Conservation (phyloP, 37 sponge, comb jelly and placozoan species). For the Tethya wilhelma region DNA sequence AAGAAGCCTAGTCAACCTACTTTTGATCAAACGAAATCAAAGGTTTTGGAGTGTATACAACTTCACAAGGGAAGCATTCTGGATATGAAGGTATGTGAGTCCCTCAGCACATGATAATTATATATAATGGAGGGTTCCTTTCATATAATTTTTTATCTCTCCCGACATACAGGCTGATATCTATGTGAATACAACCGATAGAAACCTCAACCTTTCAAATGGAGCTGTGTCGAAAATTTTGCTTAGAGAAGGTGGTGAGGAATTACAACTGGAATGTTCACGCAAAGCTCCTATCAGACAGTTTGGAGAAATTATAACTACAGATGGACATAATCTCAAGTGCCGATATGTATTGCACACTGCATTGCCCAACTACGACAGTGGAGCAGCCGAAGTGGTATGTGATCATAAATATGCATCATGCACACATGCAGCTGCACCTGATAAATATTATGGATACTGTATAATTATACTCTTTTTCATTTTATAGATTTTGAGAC, state of each 20-base stretch:
- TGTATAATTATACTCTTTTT: too few species aligned
- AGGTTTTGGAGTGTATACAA: too few species aligned
- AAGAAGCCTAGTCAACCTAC: too few species aligned
- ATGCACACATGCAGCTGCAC: too few species aligned
- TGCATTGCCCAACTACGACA: slow-evolving; percentile 37
- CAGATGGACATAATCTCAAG: slow-evolving; percentile 28
- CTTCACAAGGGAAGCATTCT: too few species aligned
- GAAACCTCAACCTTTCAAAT: slow-evolving; percentile 27
- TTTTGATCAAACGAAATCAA: too few species aligned
- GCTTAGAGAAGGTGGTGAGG: slow-evolving; percentile 50
- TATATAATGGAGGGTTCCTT: too few species aligned
- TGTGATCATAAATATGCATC: too few species aligned
- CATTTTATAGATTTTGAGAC: slow-evolving; percentile 44
- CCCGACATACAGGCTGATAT: slow-evolving; percentile 84
- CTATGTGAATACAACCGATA: slow-evolving; percentile 64
- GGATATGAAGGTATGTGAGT: too few species aligned
- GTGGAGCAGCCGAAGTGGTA: slow-evolving; percentile 40
- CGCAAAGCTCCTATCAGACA: slow-evolving; percentile 34
- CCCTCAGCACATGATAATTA: too few species aligned
- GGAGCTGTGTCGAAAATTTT: slow-evolving; percentile 50
- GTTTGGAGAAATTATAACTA: slow-evolving; percentile 51
- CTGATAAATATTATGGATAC: too few species aligned
- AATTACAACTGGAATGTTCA: slow-evolving; percentile 60
- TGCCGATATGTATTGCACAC: slow-evolving; percentile 60
- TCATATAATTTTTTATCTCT: too few species aligned